Conservation (phyloP, 2,888 invertebrate genomes). For the Drosophila percnosoma region DNA sequence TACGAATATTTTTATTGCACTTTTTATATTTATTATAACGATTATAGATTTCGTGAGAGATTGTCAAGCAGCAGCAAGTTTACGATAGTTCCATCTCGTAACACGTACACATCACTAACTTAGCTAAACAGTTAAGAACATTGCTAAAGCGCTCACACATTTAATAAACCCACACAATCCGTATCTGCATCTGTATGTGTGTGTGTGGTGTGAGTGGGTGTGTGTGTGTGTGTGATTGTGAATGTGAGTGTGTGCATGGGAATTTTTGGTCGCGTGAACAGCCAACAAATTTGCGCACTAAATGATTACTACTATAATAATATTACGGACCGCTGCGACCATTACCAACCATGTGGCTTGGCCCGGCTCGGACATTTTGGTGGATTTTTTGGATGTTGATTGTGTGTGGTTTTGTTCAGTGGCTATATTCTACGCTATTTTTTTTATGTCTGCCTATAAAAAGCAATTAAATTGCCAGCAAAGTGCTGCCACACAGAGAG, state of each 20-base stretch:
- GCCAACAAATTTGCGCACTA: constrained; percentile 71
- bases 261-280: constrained; percentile 50
- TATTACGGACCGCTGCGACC: constrained; percentile 53
- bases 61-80: not conserved
- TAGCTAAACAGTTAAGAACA: constrained; percentile 24
- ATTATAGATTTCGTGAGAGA: too few relatives aligned
- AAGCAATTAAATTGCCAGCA: constrained; percentile 69
- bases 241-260: constrained; percentile 1
- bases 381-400: constrained; percentile 7
- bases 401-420: constrained; percentile 18
- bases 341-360: constrained; percentile 33
- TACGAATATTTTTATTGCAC: not conserved
- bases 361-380: constrained; percentile 16
- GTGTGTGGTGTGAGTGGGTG: constrained; percentile 9
- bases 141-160: constrained; percentile 22
- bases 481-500: constrained; percentile 37
- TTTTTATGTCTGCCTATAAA: constrained; percentile 64
- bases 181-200: not conserved
- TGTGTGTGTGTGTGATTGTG: not conserved
- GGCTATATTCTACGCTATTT: constrained; percentile 27
- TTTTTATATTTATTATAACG: not conserved
- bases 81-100: not conserved
- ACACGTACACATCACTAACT: constrained; percentile 4
- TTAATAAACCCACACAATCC: constrained; percentile 21
- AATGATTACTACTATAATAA: constrained; percentile 72